These are phyloP conservation scores for Carlito syrichta DNA, from an alignment of 2,113 vertebrate genomes.

Conservation along the genomic window DNA sequence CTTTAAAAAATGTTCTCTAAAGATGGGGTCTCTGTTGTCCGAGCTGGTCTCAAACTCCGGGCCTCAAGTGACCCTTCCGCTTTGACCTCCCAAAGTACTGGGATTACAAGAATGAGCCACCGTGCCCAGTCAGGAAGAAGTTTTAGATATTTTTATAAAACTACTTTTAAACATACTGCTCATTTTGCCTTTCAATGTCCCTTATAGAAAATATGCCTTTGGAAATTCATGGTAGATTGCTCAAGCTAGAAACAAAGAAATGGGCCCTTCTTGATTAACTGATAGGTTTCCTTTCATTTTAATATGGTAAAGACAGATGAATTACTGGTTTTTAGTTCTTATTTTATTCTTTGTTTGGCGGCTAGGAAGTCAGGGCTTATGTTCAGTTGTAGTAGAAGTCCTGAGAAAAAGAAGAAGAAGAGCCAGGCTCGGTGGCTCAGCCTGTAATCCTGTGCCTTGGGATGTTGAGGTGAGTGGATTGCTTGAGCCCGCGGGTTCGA, in stretches of 20 bases:
- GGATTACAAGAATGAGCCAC: too few species aligned
- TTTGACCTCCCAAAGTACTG: too few species aligned
- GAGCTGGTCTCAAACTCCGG: too few species aligned
- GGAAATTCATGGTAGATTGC: background rate
- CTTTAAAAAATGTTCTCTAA: too few species aligned
- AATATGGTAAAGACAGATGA: background rate
- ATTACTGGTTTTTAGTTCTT: background rate
- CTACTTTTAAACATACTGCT: background rate
- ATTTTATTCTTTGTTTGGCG: background rate
- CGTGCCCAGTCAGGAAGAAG: background rate
- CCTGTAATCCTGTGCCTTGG: too few species aligned
- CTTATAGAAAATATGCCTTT: background rate
- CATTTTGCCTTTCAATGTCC: background rate
- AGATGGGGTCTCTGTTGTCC: too few species aligned
- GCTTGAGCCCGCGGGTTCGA: too few species aligned
- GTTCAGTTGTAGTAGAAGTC: background rate
- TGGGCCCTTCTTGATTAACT: background rate
- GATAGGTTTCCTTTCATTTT: background rate
- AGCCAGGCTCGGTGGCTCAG: too few species aligned
- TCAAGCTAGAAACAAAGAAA: background rate
- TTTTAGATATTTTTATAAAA: background rate
- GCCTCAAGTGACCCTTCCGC: too few species aligned
- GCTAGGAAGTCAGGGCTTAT: background rate
- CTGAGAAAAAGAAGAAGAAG: too few species aligned
- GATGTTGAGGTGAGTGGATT: too few species aligned